Base-by-base conservation (phyloP, 92 coral and sea anemone genomes). In the Porites evermanni region DNA sequence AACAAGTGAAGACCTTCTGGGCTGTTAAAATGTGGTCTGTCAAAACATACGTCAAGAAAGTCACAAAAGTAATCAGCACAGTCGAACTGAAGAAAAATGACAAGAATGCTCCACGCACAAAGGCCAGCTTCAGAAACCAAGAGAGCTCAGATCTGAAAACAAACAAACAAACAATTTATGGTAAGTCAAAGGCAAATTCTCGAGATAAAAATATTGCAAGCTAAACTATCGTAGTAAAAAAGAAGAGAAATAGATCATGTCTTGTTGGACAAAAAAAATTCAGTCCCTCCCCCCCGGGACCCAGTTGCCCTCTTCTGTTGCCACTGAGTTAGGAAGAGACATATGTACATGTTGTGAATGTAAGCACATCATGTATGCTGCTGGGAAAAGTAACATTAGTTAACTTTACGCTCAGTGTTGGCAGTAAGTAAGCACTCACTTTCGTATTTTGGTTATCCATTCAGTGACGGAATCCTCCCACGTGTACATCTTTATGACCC, bases 401-500 rank as follows among this genome's bases (percentile, higher is more conserved):
- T 38, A 38, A 38, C 47, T 38, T 38, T 38, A 38, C 47, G 47
- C 47, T 38, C 47, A 38, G 47, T 38, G 47, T 38, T 4, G 47
- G 47, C 6, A 38, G 47, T 38, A 56, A 7, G 51, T 10, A 14
- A 4, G 53, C 29, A 26, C 95, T 76, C 88, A 94, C 98, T 70
- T 87, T 72, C 98, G 92, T 20, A 94, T 84, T 74, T 77, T 89
- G 72, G 77, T 79, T 26, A 94, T 82, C 93, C 93, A 87, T 23
- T 82, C 88, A 72, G 89, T 54, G 63, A 92, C 88, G 7, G 95
- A 84, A 56, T 90, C 92, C 75, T 94, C 98, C 98, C 98, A 94
- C 4, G 98, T 92, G 85, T 94, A 94, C 95, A 94, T 89, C 86
- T 94, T 94, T 23, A 94, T 94, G 44, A 94, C 98, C 74, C 93